phyloP scores from a whole-genome alignment of 53 echinoderm and acorn worm species.

The Temnopleurus reevesii region DNA sequence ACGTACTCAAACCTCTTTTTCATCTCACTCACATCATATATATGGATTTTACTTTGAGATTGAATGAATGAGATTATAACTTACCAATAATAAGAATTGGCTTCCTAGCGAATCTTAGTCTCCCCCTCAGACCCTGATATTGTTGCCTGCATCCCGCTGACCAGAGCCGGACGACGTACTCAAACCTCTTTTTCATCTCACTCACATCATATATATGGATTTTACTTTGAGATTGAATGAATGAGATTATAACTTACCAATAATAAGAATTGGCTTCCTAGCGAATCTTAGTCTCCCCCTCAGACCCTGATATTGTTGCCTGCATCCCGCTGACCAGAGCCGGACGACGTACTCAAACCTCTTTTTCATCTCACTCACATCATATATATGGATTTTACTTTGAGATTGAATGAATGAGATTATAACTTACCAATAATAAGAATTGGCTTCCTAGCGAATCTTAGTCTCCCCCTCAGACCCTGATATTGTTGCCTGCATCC shows the following conservation, averaged over 20 bases:
- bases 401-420: background rate
- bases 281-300: slow-evolving; percentile 77
- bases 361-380: too few species aligned
- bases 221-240: too few species aligned
- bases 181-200: too few species aligned
- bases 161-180: slow-evolving; percentile 89
- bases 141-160: slow-evolving; percentile 93
- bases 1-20: too few species aligned
- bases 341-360: slow-evolving; percentile 86
- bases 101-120: slow-evolving; percentile 81
- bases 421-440: slow-evolving; percentile 85
- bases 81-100: slow-evolving; percentile 94
- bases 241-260: slow-evolving; percentile 67
- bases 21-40: too few species aligned
- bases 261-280: slow-evolving; percentile 88
- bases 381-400: too few species aligned
- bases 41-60: too few species aligned
- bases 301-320: slow-evolving; percentile 89
- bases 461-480: slow-evolving; percentile 73
- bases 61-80: background rate
- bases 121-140: slow-evolving; percentile 81
- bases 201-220: too few species aligned
- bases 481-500: slow-evolving; percentile 94
- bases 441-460: slow-evolving; percentile 88
- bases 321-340: slow-evolving; percentile 94